Conservation (phyloP, 2,113 vertebrate species). For the Calyptomena viridis region DNA sequence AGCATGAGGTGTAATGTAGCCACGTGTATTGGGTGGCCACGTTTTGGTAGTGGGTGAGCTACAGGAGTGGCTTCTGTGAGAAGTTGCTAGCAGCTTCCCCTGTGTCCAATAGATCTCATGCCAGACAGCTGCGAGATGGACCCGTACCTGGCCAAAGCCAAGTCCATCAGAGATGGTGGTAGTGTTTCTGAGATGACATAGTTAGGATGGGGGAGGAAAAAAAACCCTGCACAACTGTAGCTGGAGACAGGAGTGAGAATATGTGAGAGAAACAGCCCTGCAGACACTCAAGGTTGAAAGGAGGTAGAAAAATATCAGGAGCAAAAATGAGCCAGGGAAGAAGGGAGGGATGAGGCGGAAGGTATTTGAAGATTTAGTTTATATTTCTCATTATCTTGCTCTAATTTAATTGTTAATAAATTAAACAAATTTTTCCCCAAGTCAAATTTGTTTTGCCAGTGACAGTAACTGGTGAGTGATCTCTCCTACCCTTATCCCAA, state of each 20-base stretch:
- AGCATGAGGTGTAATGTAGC: not conserved
- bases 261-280: not conserved
- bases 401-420: not conserved
- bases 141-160: not conserved
- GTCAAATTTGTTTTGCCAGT: not conserved
- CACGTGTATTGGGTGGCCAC: too few relatives aligned
- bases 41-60: not conserved
- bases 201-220: not conserved
- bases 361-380: not conserved
- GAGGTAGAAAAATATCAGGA: not conserved
- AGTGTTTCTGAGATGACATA: too few relatives aligned
- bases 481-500: not conserved
- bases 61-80: not conserved
- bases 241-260: not conserved
- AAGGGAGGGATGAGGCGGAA: not conserved
- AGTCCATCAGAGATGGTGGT: not conserved
- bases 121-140: not conserved
- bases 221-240: not conserved
- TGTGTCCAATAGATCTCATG: not conserved
- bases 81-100: not conserved
- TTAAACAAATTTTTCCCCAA: not conserved
- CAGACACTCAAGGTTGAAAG: not conserved
- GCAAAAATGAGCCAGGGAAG: not conserved
- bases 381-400: not conserved
- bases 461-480: not conserved